Conservation (phyloP, 2,888 invertebrate genomes). For the Chalcosyrphus nemorum region DNA sequence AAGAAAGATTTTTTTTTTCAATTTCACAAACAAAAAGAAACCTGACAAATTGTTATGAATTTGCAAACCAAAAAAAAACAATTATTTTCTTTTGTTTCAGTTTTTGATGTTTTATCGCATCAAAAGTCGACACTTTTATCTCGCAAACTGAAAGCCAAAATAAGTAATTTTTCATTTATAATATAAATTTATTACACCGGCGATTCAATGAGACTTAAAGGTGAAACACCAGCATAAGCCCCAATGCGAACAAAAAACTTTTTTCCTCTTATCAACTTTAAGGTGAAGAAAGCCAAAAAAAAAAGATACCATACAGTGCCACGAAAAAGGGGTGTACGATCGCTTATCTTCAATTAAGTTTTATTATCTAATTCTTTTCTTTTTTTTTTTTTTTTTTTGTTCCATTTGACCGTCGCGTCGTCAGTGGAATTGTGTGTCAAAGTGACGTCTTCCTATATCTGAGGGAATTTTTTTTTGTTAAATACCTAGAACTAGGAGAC, state of each 20-base stretch:
- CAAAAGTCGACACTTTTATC: slow-evolving; percentile 31
- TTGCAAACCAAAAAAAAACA: no score
- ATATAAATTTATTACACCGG: slow-evolving; percentile 35
- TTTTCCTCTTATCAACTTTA: neutral
- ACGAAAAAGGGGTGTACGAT: slow-evolving; percentile 5
- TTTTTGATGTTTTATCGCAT: slow-evolving; percentile 21
- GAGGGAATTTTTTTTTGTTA: neutral
- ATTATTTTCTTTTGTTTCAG: neutral
- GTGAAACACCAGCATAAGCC: neutral
- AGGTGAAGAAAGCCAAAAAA: slow-evolving; percentile 14
- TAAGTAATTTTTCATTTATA: slow-evolving; percentile 38
- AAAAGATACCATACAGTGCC: slow-evolving; percentile 11
- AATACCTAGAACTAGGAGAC: neutral
- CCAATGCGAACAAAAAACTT: neutral
- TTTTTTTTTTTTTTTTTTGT: no score
- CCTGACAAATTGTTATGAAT: slow-evolving; percentile 14
- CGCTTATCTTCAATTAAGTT: slow-evolving; percentile 19
- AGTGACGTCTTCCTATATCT: slow-evolving; percentile 9
- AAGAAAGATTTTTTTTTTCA: no score
- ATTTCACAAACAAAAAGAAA: no score
- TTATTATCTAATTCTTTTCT: slow-evolving; percentile 25
- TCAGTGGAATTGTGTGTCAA: neutral
- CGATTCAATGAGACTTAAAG: slow-evolving; percentile 19
- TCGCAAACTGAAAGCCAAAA: slow-evolving; percentile 6
- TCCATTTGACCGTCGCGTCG: slow-evolving; percentile 23